A percentile compares a stretch with the other conserved stretches of the same genome.
Conservation (phyloP, 2,797 vertebrate species). For the Xenops minutus region DNA sequence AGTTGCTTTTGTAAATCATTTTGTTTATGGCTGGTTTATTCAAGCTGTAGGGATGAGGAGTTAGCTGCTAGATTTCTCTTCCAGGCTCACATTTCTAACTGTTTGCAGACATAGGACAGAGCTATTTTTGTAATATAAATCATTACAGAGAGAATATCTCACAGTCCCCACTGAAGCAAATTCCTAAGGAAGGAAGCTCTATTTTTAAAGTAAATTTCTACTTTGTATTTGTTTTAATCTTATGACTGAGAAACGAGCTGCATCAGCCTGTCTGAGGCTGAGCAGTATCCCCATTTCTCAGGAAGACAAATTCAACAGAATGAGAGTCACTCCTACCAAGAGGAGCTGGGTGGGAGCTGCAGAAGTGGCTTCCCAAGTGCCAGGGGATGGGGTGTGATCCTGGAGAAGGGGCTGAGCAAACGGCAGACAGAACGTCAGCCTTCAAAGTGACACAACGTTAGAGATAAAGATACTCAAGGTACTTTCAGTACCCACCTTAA, state of each 20-base stretch:
- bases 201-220: neutral
- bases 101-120: neutral
- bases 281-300: neutral
- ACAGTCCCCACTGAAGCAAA: neutral
- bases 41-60: neutral
- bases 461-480: neutral
- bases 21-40: neutral
- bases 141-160: conserved; percentile 16
- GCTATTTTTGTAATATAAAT: conserved; percentile 47
- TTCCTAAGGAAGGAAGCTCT: neutral
- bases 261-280: neutral
- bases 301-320: neutral
- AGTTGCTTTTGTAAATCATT: neutral
- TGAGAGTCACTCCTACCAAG: neutral
- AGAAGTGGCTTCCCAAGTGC: neutral
- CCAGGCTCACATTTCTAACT: conserved; percentile 14
- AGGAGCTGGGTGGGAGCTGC: neutral
- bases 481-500: neutral
- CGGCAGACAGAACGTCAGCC: neutral
- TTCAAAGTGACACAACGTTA: neutral
- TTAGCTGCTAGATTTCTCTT: conserved; percentile 13
- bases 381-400: fast-evolving
- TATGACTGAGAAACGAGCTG: neutral
- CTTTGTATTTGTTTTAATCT: neutral
- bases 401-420: fast-evolving